A percentile compares a stretch with the other conserved stretches of the same genome.
phyloP scores from a whole-genome alignment of 2,888 invertebrate species.

The Brenthis hecate region DNA sequence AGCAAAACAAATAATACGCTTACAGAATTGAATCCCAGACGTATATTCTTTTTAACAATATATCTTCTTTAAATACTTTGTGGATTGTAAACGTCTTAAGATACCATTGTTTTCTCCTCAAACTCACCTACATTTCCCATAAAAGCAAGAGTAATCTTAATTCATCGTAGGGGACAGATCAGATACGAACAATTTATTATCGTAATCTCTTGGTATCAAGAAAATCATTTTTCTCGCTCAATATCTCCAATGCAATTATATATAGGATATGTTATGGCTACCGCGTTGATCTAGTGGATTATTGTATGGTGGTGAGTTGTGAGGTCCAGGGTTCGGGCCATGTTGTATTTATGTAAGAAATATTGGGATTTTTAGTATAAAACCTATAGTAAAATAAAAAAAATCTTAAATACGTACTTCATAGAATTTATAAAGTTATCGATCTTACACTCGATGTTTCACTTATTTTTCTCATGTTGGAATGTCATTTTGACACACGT shows the following conservation, averaged over 20 bases:
- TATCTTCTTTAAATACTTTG: neutral
- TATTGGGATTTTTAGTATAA: too few relatives aligned
- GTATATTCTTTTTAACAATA: neutral
- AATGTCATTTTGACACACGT: too few relatives aligned
- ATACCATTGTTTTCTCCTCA: neutral
- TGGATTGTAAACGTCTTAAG: neutral
- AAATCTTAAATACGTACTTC: too few relatives aligned
- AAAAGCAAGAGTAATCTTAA: conserved; percentile 12
- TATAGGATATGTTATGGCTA: conserved; percentile 12
- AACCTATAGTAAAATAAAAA: too few relatives aligned
- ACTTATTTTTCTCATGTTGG: too few relatives aligned
- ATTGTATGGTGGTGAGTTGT: neutral
- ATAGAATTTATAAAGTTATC: too few relatives aligned
- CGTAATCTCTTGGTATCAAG: conserved; percentile 41
- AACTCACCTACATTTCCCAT: conserved; percentile 5
- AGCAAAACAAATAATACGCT: neutral
- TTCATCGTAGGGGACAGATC: conserved; percentile 33
- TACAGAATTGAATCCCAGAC: neutral
- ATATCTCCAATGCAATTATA: conserved; percentile 26
- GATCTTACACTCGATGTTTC: too few relatives aligned
- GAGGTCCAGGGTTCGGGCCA: neutral
- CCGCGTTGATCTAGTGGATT: neutral
- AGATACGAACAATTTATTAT: conserved; percentile 40
- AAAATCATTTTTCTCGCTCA: conserved; percentile 41
- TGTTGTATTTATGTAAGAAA: too few relatives aligned